Evolutionary conservation across 35 echinoderm and acorn worm species (phyloP), one percentile per base, ranked within the genome.

Genomic region (Ophioderma brevispina): DNA sequence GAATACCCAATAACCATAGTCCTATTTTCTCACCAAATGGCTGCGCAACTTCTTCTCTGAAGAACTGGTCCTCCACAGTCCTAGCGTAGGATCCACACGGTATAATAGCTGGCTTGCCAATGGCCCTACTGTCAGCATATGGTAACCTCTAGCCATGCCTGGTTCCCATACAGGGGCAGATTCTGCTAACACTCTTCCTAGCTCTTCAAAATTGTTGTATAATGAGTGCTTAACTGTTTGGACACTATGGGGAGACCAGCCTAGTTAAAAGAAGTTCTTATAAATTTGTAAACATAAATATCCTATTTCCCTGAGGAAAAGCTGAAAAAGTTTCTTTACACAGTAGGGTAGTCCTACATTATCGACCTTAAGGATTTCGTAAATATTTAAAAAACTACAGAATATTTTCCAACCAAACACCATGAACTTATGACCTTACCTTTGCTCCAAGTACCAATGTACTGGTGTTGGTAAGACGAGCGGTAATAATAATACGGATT

Each of bases 31-130:
- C 49, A 98, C 96, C 96, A 79, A 93, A 95, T 56, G 93, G 90
- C 55, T 87, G 77, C 21, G 96, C 96, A 36, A 98, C 88, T 64
- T 98, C 96, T 77, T 98, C 90, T 33, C 39, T 37, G 75, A 98
- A 95, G 90, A n/a, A n/a, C 90, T 25, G 94, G 23, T 87, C 25
- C 23, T 93, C 96, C 0, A 98, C 23, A 0, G 96, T 98, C 41
- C 96, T 63, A 38, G 83, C 55, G 90, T 76, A 0, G 87, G 87
- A 64, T 98, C 96, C 15, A 90, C 96, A 33, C 96, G 76, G 38
- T 86, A 30, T 13, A 98, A 37, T 18, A 98, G 36, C 36, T 94
- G 89, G 76, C 84, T 92, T 17, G 79, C 75, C 17, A 90, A 78
- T 33, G 79, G 76, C 0, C 90, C 93, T 0, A 80, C 32, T 13